Evolutionary conservation across 1,140 invertebrate species (phyloP), one percentile per base, ranked within the genome.

Genomic region (Drosophila yakuba): DNA sequence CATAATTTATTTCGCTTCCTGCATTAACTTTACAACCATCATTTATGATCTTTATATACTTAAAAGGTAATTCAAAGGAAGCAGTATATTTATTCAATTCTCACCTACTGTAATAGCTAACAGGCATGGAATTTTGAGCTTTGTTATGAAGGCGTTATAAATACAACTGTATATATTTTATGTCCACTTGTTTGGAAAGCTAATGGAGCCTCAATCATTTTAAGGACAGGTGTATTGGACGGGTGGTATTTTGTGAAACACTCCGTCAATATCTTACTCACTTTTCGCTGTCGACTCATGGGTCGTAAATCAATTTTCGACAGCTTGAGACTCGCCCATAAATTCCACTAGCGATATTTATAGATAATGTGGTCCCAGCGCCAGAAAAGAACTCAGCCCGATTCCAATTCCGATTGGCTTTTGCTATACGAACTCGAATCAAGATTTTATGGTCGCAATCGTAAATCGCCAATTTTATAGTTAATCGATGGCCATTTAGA

Each of bases 401-500:
- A 28, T 12, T 25, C 45, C 47, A 12, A 50, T 50, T 50, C 47
- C 17, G 25, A 15, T 51, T 51, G 25, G 8, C 25, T 35, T 35
- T 51, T 17, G 48, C 28, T 28, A 25, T 11, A n/a, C 48, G 20
- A 57, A 67, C 63, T 68, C 50, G 67, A 71, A 75, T 84, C 80
- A 79, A 71, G 80, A 84, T 79, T 79, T 80, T 80, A 83, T 84
- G 73, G 62, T 51, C 76, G 59, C 73, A 77, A 80, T 79, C 80
- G 66, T 84, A 84, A 89, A 84, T 85, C 77, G 66, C 47, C 55
- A 77, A 74, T 80, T 84, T 89, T 75, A 89, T 84, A 66, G 80
- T 80, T 80, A 90, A 89, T 90, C 85, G 84, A 88, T 89, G 48
- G 77, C 69, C 77, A 78, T 89, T 84, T 80, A 69, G 63, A 59